These are phyloP conservation scores for Nesoenas mayeri DNA, from an alignment of 2,113 vertebrate genomes.

Conservation along the genomic window DNA sequence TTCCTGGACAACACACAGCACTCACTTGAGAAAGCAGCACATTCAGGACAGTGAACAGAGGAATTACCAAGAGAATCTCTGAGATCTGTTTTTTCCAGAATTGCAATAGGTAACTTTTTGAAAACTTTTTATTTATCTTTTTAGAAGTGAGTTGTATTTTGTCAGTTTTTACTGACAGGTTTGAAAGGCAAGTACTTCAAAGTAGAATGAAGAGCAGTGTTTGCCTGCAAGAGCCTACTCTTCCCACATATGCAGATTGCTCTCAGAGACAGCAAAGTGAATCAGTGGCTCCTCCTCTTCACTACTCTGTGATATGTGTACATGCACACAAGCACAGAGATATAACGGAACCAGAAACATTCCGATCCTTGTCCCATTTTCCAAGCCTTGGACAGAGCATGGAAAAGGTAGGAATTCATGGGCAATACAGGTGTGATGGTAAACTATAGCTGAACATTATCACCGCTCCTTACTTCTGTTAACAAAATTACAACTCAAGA, in stretches of 20 bases:
- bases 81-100: background rate
- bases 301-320: background rate
- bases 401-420: background rate
- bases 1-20: conserved; percentile 46
- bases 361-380: background rate
- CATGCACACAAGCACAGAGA: background rate
- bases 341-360: background rate
- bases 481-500: background rate
- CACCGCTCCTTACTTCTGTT: background rate
- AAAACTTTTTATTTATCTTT: conserved; percentile 35
- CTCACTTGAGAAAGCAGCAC: conserved; percentile 14
- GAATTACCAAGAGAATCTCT: background rate
- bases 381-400: background rate
- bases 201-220: background rate
- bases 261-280: background rate
- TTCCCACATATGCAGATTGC: background rate
- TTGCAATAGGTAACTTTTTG: background rate
- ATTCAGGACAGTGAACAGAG: conserved; percentile 5
- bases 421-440: background rate
- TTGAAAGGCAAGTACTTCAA: conserved; percentile 34
- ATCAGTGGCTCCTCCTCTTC: background rate
- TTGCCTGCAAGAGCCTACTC: conserved; percentile 4
- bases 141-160: background rate
- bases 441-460: background rate
- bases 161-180: conserved; percentile 43